Base-by-base conservation (phyloP, 1,140 invertebrate species). In the Penaeus indicus region DNA sequence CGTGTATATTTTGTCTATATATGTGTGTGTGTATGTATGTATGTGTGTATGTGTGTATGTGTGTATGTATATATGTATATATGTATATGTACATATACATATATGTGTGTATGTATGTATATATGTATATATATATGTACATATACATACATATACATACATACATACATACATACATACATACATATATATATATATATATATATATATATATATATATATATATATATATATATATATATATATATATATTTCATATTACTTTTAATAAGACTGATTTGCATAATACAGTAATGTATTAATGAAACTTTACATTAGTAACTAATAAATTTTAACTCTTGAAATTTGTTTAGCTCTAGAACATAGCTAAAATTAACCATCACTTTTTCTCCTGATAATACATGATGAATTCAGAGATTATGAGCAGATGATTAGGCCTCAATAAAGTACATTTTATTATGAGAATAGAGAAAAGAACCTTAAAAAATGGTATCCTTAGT, bases 391-490 rank as follows among this genome's bases (percentile, higher is more conserved):
- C 82, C 42, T 75, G 27, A 75, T 38, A 75, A 75, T 75, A 38
- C 77, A 82, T 88, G 72, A 88, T 84, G 75, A 84, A 75, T 84
- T 79, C 75, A 88, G 21, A 84, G 81, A 88, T 88, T n/a, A 84
- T 83, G 67, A 88, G 63, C 64, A 19, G 32, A 54, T 22, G 61
- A 47, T 47, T 80, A 60, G 16, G 47, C 61, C 78, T 42, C 78
- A 80, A 21, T 80, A 27, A 80, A 80, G 78, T 60, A 47, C 61
- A 80, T 60, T 80, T 42, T 38, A n/a, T 42, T 64, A 84, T 60
- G 75, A 47, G 54, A 79, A 86, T 27, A 67, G 69, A 62, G 75
- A 63, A 67, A 84, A 72, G 64, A 84, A 81, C 78, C 67, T 82
- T 80, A 38, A 64, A 25, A 69, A 67, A 81, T 61, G 62, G 63